Percentiles rank a stretch among this genome's conserved stretches.
Evolutionary conservation across 2,113 vertebrate species (phyloP).

Genomic region (Pomatorhinus ruficollis): DNA sequence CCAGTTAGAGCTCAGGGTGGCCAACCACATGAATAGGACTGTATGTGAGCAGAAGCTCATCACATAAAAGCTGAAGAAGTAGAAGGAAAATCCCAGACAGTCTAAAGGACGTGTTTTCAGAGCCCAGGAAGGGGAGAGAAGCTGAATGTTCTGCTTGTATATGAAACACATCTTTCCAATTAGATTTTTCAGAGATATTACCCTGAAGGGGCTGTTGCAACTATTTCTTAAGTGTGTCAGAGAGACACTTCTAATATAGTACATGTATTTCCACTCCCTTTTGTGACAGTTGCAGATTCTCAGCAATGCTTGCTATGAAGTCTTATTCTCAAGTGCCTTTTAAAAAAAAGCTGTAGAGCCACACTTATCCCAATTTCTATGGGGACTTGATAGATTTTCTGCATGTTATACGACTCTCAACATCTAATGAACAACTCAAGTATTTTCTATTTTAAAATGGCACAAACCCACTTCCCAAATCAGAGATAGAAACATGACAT

Average conservation of each 20-base stretch:
- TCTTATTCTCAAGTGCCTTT: neutral
- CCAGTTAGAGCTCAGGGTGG: neutral
- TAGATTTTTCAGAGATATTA: neutral
- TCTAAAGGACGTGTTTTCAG: neutral
- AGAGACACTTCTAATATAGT: neutral
- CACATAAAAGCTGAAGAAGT: neutral
- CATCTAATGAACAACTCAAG: neutral
- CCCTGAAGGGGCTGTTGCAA: neutral
- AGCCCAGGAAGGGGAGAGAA: neutral
- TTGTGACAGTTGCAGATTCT: neutral
- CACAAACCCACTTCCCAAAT: neutral
- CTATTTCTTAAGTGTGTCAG: neutral
- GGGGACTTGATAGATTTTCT: neutral
- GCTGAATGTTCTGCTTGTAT: neutral
- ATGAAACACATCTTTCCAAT: neutral
- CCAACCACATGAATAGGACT: neutral
- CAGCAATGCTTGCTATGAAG: neutral
- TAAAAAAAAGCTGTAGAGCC: neutral
- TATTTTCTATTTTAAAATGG: slow-evolving; percentile 8
- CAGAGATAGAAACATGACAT: neutral
- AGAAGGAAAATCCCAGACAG: neutral
- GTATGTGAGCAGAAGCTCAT: neutral
- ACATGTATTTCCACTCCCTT: neutral
- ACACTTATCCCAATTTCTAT: neutral
- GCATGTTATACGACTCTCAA: neutral